phyloP scores from a whole-genome alignment of 2,113 vertebrate genomes.

The Sylvilagus bachmani region DNA sequence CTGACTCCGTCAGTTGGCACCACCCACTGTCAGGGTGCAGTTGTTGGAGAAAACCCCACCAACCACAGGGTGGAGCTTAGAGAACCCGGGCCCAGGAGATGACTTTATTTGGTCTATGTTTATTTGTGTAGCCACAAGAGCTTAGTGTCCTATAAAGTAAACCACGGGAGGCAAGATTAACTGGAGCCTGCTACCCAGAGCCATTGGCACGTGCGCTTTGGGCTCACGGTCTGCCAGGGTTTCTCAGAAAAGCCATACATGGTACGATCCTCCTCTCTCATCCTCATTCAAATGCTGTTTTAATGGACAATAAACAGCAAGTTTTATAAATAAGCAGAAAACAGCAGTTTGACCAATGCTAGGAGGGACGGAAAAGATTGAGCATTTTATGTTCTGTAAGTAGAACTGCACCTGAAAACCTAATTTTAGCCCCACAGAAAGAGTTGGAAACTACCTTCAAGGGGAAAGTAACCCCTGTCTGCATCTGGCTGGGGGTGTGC shows the following conservation, averaged over 20 bases:
- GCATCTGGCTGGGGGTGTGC: neutral
- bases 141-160: slow-evolving; percentile 70
- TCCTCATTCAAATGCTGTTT: slow-evolving; percentile 62
- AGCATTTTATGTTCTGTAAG: neutral
- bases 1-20: neutral
- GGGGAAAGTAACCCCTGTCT: neutral
- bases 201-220: slow-evolving; percentile 30
- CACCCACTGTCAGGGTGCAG: neutral
- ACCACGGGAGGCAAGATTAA: slow-evolving; percentile 70
- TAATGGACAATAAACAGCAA: slow-evolving; percentile 67
- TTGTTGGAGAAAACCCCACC: neutral
- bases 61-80: neutral
- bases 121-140: slow-evolving; percentile 47
- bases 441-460: slow-evolving; percentile 33
- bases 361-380: neutral
- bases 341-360: neutral
- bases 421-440: slow-evolving; percentile 53
- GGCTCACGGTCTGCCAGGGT: slow-evolving; percentile 48
- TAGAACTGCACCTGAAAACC: neutral
- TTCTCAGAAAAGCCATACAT: slow-evolving; percentile 67
- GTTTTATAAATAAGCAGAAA: slow-evolving; percentile 47
- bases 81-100: slow-evolving; percentile 22
- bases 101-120: slow-evolving; percentile 60
- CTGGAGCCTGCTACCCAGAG: neutral
- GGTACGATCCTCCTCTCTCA: slow-evolving; percentile 49